Evolutionary conservation across 2,113 vertebrate genomes (phyloP).

Genomic region (Aviceda subcristata): DNA sequence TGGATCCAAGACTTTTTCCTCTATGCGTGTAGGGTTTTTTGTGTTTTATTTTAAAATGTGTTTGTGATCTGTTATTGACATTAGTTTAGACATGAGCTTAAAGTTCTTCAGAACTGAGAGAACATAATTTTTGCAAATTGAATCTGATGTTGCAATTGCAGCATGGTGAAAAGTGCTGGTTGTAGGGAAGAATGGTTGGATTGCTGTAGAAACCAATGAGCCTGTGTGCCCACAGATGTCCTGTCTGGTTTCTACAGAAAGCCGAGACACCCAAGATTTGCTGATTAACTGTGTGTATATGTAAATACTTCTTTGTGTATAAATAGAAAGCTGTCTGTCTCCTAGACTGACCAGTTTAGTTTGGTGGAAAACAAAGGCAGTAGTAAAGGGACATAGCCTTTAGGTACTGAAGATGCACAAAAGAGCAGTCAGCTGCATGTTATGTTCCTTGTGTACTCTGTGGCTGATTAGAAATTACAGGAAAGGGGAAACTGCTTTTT

Average conservation of each 20-base stretch:
- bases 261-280: not conserved
- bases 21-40: rapidly evolving
- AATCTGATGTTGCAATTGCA: not conserved
- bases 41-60: not conserved
- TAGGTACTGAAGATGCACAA: not conserved
- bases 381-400: not conserved
- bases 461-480: not conserved
- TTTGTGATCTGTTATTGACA: not conserved
- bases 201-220: not conserved
- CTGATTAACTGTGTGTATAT: not conserved
- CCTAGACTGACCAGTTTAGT: not conserved
- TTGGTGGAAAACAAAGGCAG: not conserved
- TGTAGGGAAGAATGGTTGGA: not conserved
- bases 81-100: not conserved
- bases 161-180: not conserved
- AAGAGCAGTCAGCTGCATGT: not conserved
- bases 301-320: not conserved
- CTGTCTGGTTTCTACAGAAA: not conserved
- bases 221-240: not conserved
- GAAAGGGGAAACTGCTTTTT: not conserved
- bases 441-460: not conserved
- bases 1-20: not conserved
- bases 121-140: not conserved
- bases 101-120: not conserved
- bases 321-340: not conserved